Base-by-base conservation (phyloP, 1,140 invertebrate species). In the Pristionchus pacificus region DNA sequence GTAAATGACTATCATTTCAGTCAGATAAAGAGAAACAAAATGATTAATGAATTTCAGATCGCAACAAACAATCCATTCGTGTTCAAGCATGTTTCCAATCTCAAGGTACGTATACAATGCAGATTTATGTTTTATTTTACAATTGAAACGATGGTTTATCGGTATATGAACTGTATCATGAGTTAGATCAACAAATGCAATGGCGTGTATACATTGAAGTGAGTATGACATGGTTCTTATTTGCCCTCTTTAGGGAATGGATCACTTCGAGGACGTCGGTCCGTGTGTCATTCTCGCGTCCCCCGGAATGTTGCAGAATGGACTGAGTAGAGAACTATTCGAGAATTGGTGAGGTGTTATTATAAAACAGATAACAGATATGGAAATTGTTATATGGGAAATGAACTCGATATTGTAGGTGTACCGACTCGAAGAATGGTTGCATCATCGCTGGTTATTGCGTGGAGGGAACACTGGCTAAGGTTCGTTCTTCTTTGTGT, bases 301-400 rank as follows among this genome's bases (percentile, higher is more conserved):
- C 0, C 97, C 97, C 1, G 97, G 97, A 85, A 99, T 99, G 95
- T 95, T 99, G 93, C 97, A 99, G 86, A 96, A 92, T 80, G 97
- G 97, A 0, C 85, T 99, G 1, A 97, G 94, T 0, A 86, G 96
- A 33, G 96, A 99, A 86, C 87, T 99, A 2, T 99, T 99, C 87
- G 97, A 99, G 86, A 92, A 90, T 1, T 99, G 97, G 97, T 99
- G 19, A 6, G 38, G 38, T n/a, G n/a, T n/a, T n/a, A n/a, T n/a
- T n/a, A n/a, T n/a, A n/a, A n/a, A n/a, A n/a, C n/a, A n/a, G n/a
- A n/a, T n/a, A n/a, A n/a, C n/a, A n/a, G n/a, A n/a, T n/a, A n/a
- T n/a, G n/a, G n/a, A n/a, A n/a, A n/a, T n/a, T n/a, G n/a, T n/a
- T n/a, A n/a, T n/a, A n/a, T n/a, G n/a, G n/a, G n/a, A n/a, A n/a